These are phyloP conservation scores for Leptinotarsa tumamoca DNA, from an alignment of 2,888 invertebrate species.

Conservation along the genomic window DNA sequence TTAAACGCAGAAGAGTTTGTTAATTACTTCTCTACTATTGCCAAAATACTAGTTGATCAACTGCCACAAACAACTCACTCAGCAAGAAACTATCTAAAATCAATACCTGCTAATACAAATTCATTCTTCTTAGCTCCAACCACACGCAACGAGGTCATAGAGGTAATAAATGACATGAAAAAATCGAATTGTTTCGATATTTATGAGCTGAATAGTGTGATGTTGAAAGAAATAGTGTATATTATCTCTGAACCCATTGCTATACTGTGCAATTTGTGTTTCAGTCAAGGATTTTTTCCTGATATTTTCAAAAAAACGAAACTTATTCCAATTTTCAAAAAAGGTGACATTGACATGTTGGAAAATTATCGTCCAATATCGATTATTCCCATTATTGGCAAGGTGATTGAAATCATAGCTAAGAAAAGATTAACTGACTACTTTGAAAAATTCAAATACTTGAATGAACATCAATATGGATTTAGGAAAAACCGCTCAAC, in stretches of 20 bases:
- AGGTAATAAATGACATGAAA: neutral
- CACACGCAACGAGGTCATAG: neutral
- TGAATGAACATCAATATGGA: neutral
- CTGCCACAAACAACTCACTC: neutral
- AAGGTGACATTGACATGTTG: neutral
- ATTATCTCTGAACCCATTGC: neutral
- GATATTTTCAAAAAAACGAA: neutral
- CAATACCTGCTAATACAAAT: neutral
- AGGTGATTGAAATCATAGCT: neutral
- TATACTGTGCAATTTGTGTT: slow-evolving; percentile 7
- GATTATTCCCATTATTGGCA: neutral
- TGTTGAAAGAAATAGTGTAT: neutral
- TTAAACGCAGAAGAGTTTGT: slow-evolving; percentile 4
- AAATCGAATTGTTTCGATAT: neutral
- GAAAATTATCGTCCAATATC: neutral
- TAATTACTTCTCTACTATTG: neutral
- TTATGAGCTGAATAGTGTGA: neutral
- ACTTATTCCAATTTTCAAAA: neutral
- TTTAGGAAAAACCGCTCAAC: neutral
- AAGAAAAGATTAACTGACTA: neutral
- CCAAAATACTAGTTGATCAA: neutral
- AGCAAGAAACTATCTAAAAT: slow-evolving; percentile 3
- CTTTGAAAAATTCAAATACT: neutral
- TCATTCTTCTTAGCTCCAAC: neutral
- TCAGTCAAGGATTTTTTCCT: neutral